Conservation (phyloP, 2,888 invertebrate genomes). For the Phrixothrix hirtus region DNA sequence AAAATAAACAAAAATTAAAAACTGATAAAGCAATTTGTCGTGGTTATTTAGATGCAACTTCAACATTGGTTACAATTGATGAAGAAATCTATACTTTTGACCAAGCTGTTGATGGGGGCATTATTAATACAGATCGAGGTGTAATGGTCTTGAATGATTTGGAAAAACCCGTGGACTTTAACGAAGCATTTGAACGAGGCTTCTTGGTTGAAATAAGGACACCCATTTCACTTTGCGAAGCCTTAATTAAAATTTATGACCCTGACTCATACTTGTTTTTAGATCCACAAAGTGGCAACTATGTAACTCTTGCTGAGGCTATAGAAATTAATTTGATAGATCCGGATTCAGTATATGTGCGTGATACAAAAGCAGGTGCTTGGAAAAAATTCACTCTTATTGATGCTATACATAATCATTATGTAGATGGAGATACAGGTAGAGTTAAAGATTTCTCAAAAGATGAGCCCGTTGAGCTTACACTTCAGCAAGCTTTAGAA, state of each 20-base stretch:
- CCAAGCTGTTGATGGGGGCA: slow-evolving; percentile 76
- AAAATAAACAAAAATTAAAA: slow-evolving; percentile 77
- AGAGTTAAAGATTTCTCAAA: slow-evolving; percentile 71
- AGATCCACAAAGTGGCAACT: slow-evolving; percentile 78
- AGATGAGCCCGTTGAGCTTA: slow-evolving; percentile 67
- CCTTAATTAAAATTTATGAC: slow-evolving; percentile 79
- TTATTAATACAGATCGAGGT: slow-evolving; percentile 76
- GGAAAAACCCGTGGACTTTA: slow-evolving; percentile 70
- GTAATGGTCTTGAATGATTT: slow-evolving; percentile 65
- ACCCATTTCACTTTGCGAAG: slow-evolving; percentile 80
- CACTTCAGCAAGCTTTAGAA: slow-evolving; percentile 76
- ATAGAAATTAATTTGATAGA: slow-evolving; percentile 81
- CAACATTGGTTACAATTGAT: slow-evolving; percentile 81
- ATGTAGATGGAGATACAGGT: slow-evolving; percentile 73
- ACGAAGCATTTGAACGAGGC: slow-evolving; percentile 84
- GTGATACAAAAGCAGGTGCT: slow-evolving; percentile 74
- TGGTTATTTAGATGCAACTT: slow-evolving; percentile 81
- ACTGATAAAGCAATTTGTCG: slow-evolving; percentile 83
- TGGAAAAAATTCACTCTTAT: slow-evolving; percentile 78
- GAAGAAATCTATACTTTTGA: slow-evolving; percentile 82
- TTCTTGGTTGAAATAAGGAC: slow-evolving; percentile 79
- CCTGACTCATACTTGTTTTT: slow-evolving; percentile 79
- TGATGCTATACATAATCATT: slow-evolving; percentile 76
- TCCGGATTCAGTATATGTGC: slow-evolving; percentile 79
- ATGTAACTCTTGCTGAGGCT: slow-evolving; percentile 80